Evolutionary conservation across 2,797 vertebrate genomes (phyloP), one percentile per base, ranked within the genome.

Genomic region (Melanotaenia boesemani): DNA sequence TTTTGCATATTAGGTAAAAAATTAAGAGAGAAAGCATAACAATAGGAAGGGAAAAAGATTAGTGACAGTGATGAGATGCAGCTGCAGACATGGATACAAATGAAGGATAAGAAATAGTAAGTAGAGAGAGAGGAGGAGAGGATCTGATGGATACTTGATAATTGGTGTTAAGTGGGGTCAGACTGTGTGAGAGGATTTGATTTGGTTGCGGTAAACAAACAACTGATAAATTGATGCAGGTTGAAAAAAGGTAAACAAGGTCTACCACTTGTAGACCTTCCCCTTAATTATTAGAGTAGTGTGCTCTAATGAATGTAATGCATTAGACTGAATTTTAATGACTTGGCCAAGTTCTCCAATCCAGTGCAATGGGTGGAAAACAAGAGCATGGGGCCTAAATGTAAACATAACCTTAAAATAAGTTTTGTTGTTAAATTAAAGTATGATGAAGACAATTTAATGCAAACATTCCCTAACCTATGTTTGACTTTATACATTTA

Each of bases 81-180:
- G 12, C 6, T 46, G 9, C 24, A 10, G 50, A 54, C 16, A 24
- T 18, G 16, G 30, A 22, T 12, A 18, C 6, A 30, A 50, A 10
- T 41, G 62, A 59, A 57, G 16, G 58, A 20, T n/a, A 36, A 64
- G 30, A 22, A 36, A 15, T 24, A 28, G 48, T 18, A 61, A 59
- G 32, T 5, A 24, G 24, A 30, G 55, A 34, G 52, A 57, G 56
- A 6, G 20, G 24, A 69, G 34, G 41, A 72, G 72, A 65, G 59
- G 76, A 64, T 64, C 63, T 52, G 75, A 64, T 67, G 70, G 71
- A 76, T 80, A 66, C 54, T 79, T 67, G 24, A 70, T 88, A 81
- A 84, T 70, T 86, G 67, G 50, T 82, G 76, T 83, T 73, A 82
- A 81, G 63, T 72, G 55, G 63, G 79, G 78, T 81, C 79, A 80